Conservation (phyloP, 2,888 invertebrate species). For the Conistra vaccinii region DNA sequence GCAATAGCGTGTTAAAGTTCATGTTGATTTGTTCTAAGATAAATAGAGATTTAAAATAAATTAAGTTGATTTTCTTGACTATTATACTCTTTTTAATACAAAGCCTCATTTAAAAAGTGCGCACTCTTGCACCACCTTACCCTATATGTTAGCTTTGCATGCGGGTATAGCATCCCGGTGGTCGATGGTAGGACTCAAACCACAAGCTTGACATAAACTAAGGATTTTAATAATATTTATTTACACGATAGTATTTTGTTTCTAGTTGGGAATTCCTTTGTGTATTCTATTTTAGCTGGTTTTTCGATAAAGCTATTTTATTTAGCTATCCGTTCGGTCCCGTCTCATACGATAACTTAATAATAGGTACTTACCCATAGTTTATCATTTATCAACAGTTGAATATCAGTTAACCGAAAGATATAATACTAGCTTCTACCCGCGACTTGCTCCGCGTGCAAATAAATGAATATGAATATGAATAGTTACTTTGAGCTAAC, state of each 20-base stretch:
- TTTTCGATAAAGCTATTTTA: neutral
- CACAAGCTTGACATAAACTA: constrained; percentile 1
- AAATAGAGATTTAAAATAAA: too few species aligned
- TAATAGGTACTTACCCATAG: neutral
- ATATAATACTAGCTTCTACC: too few species aligned
- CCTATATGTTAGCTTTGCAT: constrained; percentile 23
- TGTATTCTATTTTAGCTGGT: neutral
- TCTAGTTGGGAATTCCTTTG: neutral
- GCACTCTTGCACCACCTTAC: too few species aligned
- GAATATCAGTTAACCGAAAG: neutral
- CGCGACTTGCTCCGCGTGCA: too few species aligned
- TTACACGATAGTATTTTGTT: neutral
- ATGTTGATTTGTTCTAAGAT: too few species aligned
- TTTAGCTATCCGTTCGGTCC: neutral
- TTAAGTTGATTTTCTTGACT: too few species aligned
- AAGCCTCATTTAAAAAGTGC: too few species aligned
- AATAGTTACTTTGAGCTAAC: too few species aligned
- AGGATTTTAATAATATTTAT: neutral
- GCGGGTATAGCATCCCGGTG: constrained; percentile 36
- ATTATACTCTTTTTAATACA: too few species aligned
- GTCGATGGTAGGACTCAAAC: constrained; percentile 20
- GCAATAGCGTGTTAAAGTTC: too few species aligned
- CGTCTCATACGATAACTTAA: neutral
- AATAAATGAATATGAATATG: too few species aligned
- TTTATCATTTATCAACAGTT: neutral